Conservation (phyloP, 2,797 vertebrate species). For the Dipus sagitta region DNA sequence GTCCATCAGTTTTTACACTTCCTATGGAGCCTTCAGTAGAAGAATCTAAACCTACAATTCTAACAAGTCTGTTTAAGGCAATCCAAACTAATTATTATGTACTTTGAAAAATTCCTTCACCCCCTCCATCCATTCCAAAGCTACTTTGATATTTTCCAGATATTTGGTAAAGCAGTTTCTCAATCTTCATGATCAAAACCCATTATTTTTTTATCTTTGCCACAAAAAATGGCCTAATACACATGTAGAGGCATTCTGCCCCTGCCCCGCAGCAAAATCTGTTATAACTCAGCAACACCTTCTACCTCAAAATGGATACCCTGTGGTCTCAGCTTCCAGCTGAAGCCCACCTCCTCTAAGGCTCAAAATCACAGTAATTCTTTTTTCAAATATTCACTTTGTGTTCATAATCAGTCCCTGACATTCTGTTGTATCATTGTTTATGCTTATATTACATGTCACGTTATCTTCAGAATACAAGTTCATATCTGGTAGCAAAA, state of each 20-base stretch:
- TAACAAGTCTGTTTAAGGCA: not conserved
- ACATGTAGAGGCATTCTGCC: too few species aligned
- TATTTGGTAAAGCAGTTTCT: not conserved
- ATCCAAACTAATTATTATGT: not conserved
- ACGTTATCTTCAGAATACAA: not conserved
- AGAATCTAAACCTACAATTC: not conserved
- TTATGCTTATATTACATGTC: not conserved
- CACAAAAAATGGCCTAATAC: not conserved
- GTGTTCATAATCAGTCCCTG: not conserved
- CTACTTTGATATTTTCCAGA: not conserved
- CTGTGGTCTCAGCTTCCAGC: not conserved
- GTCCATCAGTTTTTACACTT: not conserved
- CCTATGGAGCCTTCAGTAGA: too few species aligned
- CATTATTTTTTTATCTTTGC: not conserved
- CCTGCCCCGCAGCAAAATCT: not conserved
- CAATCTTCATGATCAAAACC: not conserved
- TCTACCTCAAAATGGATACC: not conserved
- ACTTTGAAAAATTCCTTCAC: not conserved
- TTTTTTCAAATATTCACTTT: not conserved
- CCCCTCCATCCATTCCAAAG: not conserved
- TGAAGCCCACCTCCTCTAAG: not conserved
- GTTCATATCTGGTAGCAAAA: not conserved
- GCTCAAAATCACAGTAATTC: not conserved
- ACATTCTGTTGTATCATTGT: not conserved
- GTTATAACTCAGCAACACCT: not conserved